A percentile compares a stretch with the other conserved stretches of the same genome.
phyloP scores from a whole-genome alignment of 2,888 invertebrate genomes.

The Oligia latruncula region DNA sequence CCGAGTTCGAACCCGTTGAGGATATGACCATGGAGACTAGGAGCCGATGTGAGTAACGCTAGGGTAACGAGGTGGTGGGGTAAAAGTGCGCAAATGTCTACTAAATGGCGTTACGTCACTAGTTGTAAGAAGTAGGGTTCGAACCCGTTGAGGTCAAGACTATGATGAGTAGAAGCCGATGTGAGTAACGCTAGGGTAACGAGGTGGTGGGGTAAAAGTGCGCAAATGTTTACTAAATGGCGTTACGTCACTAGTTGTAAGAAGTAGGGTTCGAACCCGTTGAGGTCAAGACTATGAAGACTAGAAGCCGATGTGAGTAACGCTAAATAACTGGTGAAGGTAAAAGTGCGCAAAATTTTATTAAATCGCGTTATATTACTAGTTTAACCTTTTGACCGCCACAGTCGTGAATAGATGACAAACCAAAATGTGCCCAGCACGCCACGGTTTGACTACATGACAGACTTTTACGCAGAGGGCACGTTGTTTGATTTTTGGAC shows the following conservation, averaged over 20 bases:
- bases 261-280: not conserved
- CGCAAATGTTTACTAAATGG: not conserved
- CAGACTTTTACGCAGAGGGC: no score
- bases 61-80: slow-evolving; percentile 4
- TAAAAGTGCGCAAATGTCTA: not conserved
- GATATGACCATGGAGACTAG: slow-evolving; percentile 92
- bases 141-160: not conserved
- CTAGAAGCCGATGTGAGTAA: not conserved
- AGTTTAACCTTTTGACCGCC: no score
- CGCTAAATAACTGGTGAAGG: not conserved
- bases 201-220: slow-evolving; percentile 5
- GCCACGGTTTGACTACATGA: no score
- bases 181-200: slow-evolving; percentile 57
- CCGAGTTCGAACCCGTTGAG: slow-evolving; percentile 92
- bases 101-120: not conserved
- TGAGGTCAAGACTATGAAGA: not conserved
- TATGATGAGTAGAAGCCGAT: not conserved
- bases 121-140: not conserved
- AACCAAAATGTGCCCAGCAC: no score
- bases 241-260: not conserved
- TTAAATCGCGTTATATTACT: no score
- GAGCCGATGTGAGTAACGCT: slow-evolving; percentile 90
- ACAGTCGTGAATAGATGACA: no score
- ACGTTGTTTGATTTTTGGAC: no score
- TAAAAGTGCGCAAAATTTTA: not conserved